phyloP scores from a whole-genome alignment of 2,113 vertebrate species.

The Bufo bufo region DNA sequence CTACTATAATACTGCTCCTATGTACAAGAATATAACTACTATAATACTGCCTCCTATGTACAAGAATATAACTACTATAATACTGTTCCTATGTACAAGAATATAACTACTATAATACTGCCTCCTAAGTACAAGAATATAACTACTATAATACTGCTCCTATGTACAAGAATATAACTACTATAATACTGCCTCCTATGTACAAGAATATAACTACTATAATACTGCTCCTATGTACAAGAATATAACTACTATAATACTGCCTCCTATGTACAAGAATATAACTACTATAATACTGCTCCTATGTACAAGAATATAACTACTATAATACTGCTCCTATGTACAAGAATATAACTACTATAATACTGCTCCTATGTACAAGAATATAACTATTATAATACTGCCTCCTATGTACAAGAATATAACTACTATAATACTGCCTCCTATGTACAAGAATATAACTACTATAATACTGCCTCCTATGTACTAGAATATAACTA shows the following conservation, averaged over 20 bases:
- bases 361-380: not conserved
- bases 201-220: not conserved
- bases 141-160: too few relatives aligned
- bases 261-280: not conserved
- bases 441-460: not conserved
- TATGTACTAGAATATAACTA: not conserved
- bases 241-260: not conserved
- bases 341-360: not conserved
- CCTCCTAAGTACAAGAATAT: not conserved
- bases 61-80: not conserved
- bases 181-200: too few relatives aligned
- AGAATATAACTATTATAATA: too few relatives aligned
- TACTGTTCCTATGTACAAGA: not conserved
- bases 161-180: too few relatives aligned
- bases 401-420: too few relatives aligned
- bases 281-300: not conserved
- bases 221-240: not conserved
- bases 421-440: too few relatives aligned
- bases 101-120: not conserved
- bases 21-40: slow-evolving; percentile 5
- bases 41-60: not conserved
- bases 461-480: slow-evolving; percentile 6
- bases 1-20: not conserved
- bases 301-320: not conserved
- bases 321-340: not conserved